Conservation (phyloP, 2,888 invertebrate species). For the Drosophila lacicola region DNA sequence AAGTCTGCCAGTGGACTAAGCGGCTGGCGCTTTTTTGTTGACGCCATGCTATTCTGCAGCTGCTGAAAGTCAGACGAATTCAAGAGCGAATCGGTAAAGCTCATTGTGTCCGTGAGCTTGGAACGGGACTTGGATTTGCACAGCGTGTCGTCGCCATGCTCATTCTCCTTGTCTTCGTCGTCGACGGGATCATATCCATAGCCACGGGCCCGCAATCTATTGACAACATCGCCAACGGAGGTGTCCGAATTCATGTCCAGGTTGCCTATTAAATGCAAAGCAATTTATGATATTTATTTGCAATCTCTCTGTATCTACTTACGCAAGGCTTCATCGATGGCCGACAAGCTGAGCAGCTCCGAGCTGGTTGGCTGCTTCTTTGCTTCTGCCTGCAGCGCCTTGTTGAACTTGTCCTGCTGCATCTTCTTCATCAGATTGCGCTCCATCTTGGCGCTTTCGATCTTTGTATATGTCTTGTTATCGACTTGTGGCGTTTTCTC, state of each 20-base stretch:
- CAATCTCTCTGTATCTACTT: conserved; percentile 28
- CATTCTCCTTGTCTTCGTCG: conserved; percentile 77
- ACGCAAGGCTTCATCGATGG: conserved; percentile 82
- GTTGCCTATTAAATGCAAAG: conserved; percentile 58
- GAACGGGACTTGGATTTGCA: conserved; percentile 44
- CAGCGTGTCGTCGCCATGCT: conserved; percentile 44
- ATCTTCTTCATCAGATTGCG: conserved; percentile 56
- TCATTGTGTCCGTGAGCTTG: conserved; percentile 76
- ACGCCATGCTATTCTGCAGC: conserved; percentile 60
- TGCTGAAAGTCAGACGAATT: conserved; percentile 77
- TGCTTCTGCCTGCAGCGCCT: conserved; percentile 42
- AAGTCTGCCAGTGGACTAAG: conserved; percentile 75
- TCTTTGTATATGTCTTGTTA: conserved; percentile 80
- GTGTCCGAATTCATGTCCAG: conserved; percentile 76
- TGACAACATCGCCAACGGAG: conserved; percentile 72
- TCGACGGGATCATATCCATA: conserved; percentile 27
- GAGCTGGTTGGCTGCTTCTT: conserved; percentile 65
- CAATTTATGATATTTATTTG: background rate
- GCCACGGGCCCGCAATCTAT: conserved; percentile 60
- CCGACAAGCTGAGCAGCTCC: conserved; percentile 81
- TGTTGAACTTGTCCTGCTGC: conserved; percentile 72
- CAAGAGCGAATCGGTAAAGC: conserved; percentile 82
- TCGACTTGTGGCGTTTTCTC: conserved; percentile 75
- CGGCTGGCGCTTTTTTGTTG: conserved; percentile 65
- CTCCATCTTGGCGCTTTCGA: conserved; percentile 62